Evolutionary conservation across 92 coral and sea anemone genomes (phyloP).

Genomic region (Actinostola sp.): DNA sequence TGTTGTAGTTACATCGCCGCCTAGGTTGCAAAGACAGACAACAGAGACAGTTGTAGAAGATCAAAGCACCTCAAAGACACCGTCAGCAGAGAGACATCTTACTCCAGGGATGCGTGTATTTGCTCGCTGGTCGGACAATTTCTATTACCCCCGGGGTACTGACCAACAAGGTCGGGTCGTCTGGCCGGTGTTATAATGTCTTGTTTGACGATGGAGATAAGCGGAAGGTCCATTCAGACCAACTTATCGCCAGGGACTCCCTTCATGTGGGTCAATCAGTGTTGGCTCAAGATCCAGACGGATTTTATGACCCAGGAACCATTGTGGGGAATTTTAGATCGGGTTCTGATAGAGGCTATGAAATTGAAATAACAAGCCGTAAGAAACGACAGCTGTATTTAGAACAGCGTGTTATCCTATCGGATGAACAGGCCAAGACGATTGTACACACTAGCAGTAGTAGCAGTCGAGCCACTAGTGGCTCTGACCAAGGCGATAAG

Average conservation of each 20-base stretch:
- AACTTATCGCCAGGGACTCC: slow-evolving; percentile 67
- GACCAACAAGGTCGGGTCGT: slow-evolving; percentile 24
- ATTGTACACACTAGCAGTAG: slow-evolving; percentile 62
- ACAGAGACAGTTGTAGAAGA: neutral
- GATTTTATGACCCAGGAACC: slow-evolving; percentile 74
- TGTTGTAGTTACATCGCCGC: neutral
- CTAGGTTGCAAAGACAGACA: slow-evolving; percentile 8
- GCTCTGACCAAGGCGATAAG: slow-evolving; percentile 34
- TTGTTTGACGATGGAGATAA: slow-evolving; percentile 90
- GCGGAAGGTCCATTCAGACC: slow-evolving; percentile 63
- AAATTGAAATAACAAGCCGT: slow-evolving; percentile 59
- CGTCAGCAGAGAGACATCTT: slow-evolving; percentile 24
- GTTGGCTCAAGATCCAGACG: slow-evolving; percentile 80
- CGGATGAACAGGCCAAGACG: slow-evolving; percentile 75
- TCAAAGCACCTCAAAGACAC: neutral
- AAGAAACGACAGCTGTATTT: slow-evolving; percentile 59
- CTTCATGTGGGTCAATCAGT: slow-evolving; percentile 81
- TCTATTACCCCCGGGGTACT: slow-evolving; percentile 85
- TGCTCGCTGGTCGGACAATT: slow-evolving; percentile 89
- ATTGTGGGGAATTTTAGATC: slow-evolving; percentile 77
- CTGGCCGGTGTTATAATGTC: slow-evolving; percentile 45
- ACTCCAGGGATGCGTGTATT: slow-evolving; percentile 76
- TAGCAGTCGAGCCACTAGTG: slow-evolving; percentile 34
- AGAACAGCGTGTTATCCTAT: slow-evolving; percentile 60
- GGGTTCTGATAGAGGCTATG: slow-evolving; percentile 72